phyloP scores from a whole-genome alignment of 2,797 vertebrate genomes.

The Coregonus sp. region DNA sequence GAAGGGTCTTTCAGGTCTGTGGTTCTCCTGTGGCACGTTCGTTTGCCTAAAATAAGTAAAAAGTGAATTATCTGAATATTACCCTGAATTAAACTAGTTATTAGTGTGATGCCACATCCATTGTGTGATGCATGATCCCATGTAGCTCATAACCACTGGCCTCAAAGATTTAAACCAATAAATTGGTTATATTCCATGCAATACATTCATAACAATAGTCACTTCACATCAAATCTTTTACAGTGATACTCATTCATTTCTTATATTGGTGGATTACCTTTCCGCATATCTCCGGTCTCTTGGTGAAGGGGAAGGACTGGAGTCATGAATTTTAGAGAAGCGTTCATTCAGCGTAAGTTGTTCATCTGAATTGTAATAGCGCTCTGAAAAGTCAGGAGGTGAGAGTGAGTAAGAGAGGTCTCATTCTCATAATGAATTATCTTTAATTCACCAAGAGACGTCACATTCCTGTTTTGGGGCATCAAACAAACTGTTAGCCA shows the following conservation, averaged over 20 bases:
- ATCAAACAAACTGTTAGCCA: background rate
- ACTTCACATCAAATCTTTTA: background rate
- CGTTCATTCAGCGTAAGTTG: constrained; percentile 77
- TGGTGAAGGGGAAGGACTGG: constrained; percentile 48
- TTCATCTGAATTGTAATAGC: constrained; percentile 70
- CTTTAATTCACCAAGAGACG: background rate
- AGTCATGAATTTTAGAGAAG: constrained; percentile 78
- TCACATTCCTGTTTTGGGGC: background rate
- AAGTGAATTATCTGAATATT: background rate
- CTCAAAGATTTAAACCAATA: background rate
- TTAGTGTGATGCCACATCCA: background rate
- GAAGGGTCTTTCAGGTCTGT: constrained; percentile 72
- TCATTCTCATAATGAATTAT: background rate
- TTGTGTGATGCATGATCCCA: background rate
- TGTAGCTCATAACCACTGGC: background rate
- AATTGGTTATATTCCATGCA: background rate
- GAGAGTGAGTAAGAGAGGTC: too few relatives aligned
- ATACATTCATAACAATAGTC: background rate
- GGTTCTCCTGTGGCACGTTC: constrained; percentile 77
- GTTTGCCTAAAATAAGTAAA: constrained; percentile 74
- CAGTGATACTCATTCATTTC: background rate
- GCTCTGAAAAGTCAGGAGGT: constrained; percentile 63
- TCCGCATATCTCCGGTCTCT: constrained; percentile 72
- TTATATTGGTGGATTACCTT: constrained; percentile 70
- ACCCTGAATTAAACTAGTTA: too few relatives aligned